phyloP scores from a whole-genome alignment of 1,140 invertebrate genomes.

The Teleogryllus occipitalis region DNA sequence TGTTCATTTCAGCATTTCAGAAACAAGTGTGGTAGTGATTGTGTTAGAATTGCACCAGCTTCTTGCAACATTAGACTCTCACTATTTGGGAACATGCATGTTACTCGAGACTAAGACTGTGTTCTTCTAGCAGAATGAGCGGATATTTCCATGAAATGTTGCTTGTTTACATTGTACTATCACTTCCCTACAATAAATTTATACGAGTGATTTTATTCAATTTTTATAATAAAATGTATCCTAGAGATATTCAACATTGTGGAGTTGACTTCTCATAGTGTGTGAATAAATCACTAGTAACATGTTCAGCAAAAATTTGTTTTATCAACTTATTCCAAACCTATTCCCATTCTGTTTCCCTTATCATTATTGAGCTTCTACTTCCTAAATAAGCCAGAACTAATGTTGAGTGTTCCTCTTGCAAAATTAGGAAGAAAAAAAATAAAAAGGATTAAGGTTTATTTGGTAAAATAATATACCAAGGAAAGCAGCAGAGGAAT shows the following conservation, averaged over 20 bases:
- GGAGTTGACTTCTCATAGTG: background rate
- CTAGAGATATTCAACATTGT: conserved; percentile 1
- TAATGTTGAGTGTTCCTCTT: too few species aligned
- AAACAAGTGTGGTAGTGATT: background rate
- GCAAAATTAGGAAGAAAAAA: too few species aligned
- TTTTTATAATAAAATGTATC: conserved; percentile 6
- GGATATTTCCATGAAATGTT: background rate
- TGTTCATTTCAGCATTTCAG: too few species aligned
- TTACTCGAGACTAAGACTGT: background rate
- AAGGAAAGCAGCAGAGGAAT: too few species aligned
- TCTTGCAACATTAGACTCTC: background rate
- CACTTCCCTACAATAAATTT: background rate
- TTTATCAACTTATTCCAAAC: background rate
- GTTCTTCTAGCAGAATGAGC: background rate
- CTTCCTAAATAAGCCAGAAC: too few species aligned
- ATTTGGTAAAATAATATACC: too few species aligned
- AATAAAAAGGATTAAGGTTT: too few species aligned
- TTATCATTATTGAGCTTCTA: too few species aligned
- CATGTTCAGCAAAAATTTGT: background rate
- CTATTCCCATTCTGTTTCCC: too few species aligned
- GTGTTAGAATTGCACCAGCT: background rate
- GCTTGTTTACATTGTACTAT: background rate
- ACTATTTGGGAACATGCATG: background rate
- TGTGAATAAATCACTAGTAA: conserved; percentile 1
- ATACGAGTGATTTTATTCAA: conserved; percentile 2